Evolutionary conservation across 2,797 vertebrate genomes (phyloP), one percentile per base, ranked within the genome.

Genomic region (Aphelocoma californica): DNA sequence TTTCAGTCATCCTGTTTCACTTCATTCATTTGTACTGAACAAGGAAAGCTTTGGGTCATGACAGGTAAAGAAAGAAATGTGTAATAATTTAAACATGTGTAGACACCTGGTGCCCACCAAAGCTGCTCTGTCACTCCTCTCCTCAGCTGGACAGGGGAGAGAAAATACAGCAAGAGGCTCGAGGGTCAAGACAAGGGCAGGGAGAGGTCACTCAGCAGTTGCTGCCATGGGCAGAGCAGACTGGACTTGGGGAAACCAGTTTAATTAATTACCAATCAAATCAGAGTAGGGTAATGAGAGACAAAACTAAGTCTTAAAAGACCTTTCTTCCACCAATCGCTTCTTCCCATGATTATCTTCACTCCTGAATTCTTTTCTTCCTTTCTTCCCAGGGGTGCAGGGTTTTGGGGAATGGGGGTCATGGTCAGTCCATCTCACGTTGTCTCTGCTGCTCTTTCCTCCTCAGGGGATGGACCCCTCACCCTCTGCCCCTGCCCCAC

Each of bases 161-260:
- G 3, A 53, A 81, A 47, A 40, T 5, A 34, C 18, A 38, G 5
- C 12, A 58, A 53, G 29, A 60, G 9, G 18, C 45, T 60, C 5
- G 0, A 45, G n/a, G 6, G 12, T 53, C 1, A 6, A 34, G 29
- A 21, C 5, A 31, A 50, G 9, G 12, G 7, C n/a, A 73, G 17
- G 19, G 14, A 45, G n/a, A 80, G 14, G 44, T 25, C 50, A 16
- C 38, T 36, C 51, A 58, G 44, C 8, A 36, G 8, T 11, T 80
- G 4, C 11, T 65, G 28, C 7, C 36, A 10, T 36, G 29, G 36
- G 38, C 28, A 45, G 61, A 65, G n/a, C 28, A 45, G 24, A 44
- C 11, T 25, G 9, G 7, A 56, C 14, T 19, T 0, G 0, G 38
- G 28, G 7, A 51, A 72, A 80, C 3, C 11, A 57, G 12, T 19